Percentiles rank a stretch among this genome's conserved stretches.
Evolutionary conservation across 2,113 vertebrate species (phyloP).

Genomic region (Haemorhous mexicanus): DNA sequence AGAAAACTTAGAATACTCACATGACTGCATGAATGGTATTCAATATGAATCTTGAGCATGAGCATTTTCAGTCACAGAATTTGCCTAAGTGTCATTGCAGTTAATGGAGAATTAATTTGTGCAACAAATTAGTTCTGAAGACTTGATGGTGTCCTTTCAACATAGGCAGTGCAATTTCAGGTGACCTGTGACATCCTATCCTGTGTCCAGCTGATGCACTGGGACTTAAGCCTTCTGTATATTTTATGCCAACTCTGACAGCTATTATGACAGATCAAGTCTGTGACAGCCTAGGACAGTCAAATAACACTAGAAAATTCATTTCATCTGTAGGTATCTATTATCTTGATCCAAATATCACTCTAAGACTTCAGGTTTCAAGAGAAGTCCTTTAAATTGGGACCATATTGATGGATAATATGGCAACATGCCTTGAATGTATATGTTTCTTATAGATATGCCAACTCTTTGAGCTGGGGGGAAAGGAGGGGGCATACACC

Average conservation of each 20-base stretch:
- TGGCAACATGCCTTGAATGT: accelerated
- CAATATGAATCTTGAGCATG: not conserved
- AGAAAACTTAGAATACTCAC: not conserved
- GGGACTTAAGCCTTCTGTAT: not conserved
- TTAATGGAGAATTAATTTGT: not conserved
- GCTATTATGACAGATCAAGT: not conserved
- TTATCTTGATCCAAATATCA: not conserved
- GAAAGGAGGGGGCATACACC: accelerated
- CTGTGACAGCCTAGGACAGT: not conserved
- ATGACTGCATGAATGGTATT: not conserved
- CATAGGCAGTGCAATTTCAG: not conserved
- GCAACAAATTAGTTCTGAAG: not conserved
- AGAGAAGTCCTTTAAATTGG: not conserved
- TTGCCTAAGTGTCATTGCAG: not conserved
- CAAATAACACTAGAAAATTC: not conserved
- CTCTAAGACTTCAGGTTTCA: not conserved
- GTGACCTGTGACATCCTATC: not conserved
- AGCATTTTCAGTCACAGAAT: not conserved
- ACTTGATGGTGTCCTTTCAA: not conserved
- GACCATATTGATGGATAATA: not conserved
- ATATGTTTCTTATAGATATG: not conserved
- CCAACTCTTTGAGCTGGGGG: accelerated
- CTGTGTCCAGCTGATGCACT: not conserved
- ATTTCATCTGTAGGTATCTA: not conserved
- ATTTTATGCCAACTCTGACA: not conserved